phyloP scores from a whole-genome alignment of 2,113 vertebrate species.

The Lasiurus borealis region DNA sequence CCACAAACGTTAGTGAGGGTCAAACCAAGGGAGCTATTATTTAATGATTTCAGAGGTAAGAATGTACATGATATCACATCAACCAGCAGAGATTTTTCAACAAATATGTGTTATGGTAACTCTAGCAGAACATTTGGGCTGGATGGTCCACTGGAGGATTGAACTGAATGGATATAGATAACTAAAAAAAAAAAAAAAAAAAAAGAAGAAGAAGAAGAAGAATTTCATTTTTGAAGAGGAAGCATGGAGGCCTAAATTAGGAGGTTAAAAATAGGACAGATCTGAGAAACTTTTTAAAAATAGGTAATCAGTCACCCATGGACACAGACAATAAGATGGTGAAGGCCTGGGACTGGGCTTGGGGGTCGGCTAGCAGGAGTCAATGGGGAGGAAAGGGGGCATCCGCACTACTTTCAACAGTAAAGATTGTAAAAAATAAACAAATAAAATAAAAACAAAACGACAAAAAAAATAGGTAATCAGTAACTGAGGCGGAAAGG shows the following conservation, averaged over 20 bases:
- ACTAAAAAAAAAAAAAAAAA: slow-evolving; percentile 63
- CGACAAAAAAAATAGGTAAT: background rate
- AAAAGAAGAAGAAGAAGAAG: no score
- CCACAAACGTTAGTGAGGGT: background rate
- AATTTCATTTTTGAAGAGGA: slow-evolving; percentile 13
- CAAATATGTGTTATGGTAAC: background rate
- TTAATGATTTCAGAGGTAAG: background rate
- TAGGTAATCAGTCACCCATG: background rate
- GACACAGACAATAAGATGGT: no score
- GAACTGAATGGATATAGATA: background rate
- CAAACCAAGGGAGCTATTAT: background rate
- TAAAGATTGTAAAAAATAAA: no score
- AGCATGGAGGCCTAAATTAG: background rate
- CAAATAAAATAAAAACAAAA: no score
- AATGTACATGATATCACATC: background rate
- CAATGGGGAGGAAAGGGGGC: no score
- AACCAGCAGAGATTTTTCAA: background rate
- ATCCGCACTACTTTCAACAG: no score
- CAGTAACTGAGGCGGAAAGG: background rate
- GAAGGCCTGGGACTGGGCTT: no score
- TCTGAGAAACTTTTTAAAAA: slow-evolving; percentile 12
- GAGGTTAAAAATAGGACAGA: background rate
- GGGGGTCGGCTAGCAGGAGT: no score
- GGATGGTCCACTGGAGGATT: background rate
- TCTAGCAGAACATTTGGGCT: background rate